Conservation (phyloP, 2,888 invertebrate species). For the Vandiemenella viatica region DNA sequence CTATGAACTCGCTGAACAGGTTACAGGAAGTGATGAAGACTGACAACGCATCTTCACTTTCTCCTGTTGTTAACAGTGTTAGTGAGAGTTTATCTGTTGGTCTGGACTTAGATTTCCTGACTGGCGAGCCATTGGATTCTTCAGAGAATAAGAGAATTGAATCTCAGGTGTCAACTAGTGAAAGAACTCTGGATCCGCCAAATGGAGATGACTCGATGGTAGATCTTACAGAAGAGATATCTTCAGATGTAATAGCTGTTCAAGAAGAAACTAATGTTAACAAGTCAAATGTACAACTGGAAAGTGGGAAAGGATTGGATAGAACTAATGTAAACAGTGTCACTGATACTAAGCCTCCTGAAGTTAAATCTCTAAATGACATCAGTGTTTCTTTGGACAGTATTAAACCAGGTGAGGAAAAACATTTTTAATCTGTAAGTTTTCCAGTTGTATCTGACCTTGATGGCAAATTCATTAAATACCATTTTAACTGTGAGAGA, state of each 20-base stretch:
- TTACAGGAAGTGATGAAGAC: conserved; percentile 2
- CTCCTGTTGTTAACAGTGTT: neutral
- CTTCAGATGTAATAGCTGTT: too few species aligned
- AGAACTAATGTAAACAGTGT: conserved; percentile 11
- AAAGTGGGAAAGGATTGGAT: neutral
- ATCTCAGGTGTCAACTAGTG: neutral
- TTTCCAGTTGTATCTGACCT: neutral
- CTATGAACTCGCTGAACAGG: conserved; percentile 44
- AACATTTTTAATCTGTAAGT: too few species aligned
- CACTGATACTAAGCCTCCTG: conserved; percentile 22
- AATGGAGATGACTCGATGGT: conserved; percentile 40
- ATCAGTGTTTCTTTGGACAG: conserved; percentile 59
- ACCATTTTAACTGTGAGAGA: too few species aligned
- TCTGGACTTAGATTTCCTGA: conserved; percentile 38
- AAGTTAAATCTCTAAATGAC: conserved; percentile 44
- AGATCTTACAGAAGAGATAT: conserved; percentile 34
- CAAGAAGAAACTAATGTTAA: conserved; percentile 6
- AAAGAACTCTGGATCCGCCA: conserved; percentile 11
- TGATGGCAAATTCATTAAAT: too few species aligned
- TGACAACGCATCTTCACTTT: too few species aligned
- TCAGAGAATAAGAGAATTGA: neutral
- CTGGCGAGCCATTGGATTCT: conserved; percentile 25
- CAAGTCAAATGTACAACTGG: neutral
- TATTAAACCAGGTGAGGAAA: conserved; percentile 48
- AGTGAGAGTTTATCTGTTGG: conserved; percentile 8